A percentile compares a stretch with the other conserved stretches of the same genome.
These are phyloP conservation scores for Pemphigus obesinymphae DNA, from an alignment of 1,140 invertebrate species.

Conservation along the genomic window DNA sequence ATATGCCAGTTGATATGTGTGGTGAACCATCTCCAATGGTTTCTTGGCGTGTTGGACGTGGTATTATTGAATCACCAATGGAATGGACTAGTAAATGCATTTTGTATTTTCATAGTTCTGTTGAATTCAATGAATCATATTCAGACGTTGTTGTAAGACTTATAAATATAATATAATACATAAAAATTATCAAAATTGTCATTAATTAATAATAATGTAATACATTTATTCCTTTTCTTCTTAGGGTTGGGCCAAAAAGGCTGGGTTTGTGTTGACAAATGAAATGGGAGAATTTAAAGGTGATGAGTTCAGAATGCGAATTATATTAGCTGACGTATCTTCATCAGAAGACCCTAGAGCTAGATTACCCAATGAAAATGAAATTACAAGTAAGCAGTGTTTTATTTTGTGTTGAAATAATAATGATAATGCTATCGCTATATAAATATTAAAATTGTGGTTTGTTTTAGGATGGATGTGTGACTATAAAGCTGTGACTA, in stretches of 20 bases:
- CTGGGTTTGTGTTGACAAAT: neutral
- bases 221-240: neutral
- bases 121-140: neutral
- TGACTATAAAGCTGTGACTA: neutral
- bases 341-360: neutral
- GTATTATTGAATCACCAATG: constrained; percentile 11
- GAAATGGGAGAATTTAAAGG: neutral
- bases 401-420: neutral
- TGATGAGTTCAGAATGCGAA: neutral
- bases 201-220: neutral
- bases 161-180: neutral
- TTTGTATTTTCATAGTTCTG: constrained; percentile 3
- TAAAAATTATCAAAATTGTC: neutral
- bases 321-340: neutral
- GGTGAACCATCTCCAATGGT: constrained; percentile 8
- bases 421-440: neutral
- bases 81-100: neutral
- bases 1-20: neutral
- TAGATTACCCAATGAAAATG: neutral
- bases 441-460: neutral
- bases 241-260: neutral
- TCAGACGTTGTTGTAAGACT: neutral
- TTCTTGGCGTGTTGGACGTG: neutral
- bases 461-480: neutral
- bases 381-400: neutral